phyloP scores from a whole-genome alignment of 2,888 invertebrate species.

The Cosmia trapezina region DNA sequence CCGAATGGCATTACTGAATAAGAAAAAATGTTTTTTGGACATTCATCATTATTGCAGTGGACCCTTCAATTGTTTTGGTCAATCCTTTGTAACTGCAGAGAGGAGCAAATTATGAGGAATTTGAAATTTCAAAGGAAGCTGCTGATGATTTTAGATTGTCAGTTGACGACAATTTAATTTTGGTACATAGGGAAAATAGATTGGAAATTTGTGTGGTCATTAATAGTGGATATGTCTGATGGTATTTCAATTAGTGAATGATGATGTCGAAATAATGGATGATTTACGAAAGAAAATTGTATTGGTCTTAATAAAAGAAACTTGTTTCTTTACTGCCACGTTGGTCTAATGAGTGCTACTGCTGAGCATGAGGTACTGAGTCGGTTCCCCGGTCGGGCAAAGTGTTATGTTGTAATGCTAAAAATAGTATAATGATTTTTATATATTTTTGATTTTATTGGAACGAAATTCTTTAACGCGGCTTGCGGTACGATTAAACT shows the following conservation, averaged over 20 bases:
- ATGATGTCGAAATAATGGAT: not conserved
- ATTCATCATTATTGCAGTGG: no score
- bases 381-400: no score
- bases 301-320: no score
- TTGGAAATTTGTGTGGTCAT: not conserved
- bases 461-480: no score
- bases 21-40: no score
- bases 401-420: no score
- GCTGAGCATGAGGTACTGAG: not conserved
- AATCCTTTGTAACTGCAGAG: constrained; percentile 17
- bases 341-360: not conserved
- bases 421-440: no score
- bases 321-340: not conserved
- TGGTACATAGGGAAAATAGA: not conserved
- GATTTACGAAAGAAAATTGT: not conserved
- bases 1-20: no score
- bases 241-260: not conserved
- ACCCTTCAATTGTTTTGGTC: constrained; percentile 39
- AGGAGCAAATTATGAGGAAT: not conserved
- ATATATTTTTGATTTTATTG: no score
- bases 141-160: not conserved
- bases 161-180: not conserved
- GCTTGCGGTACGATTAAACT: no score
- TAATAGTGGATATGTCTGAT: not conserved
- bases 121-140: not conserved